Evolutionary conservation across 1,140 invertebrate genomes (phyloP), one percentile per base, ranked within the genome.

Genomic region (Brachionus sp.): DNA sequence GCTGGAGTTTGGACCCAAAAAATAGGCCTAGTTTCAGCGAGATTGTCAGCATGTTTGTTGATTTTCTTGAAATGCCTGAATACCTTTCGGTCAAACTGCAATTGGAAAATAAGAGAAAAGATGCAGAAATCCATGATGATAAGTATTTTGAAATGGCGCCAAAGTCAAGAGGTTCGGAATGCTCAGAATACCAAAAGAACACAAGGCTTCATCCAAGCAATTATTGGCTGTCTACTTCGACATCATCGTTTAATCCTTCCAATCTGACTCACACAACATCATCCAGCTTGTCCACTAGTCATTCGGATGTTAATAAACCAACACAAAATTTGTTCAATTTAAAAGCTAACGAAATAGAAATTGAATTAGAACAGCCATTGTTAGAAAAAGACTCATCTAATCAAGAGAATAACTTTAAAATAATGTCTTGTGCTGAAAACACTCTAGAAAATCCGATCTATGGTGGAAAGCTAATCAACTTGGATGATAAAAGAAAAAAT

Each of bases 21-120:
- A 42, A 82, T 13, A 62, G 84, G 62, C 84, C 84, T 2, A 16
- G 42, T 16, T 85, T 85, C 50, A n/a, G 25, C 23, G 70, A 75
- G 25, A 46, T 75, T 23, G 70, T 75, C n/a, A 46, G 44, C 19
- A 25, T 75, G 9, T 75, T 46, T 23, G 39, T 12, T 6, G 19
- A 75, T 23, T 25, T 75, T 19, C 5, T 75, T 13, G 70, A 75
- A 75, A 42, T 4, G 7, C 16, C 39, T 2, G 33, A 75, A 3
- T 35, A 29, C 10, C 19, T 12, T 19, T 70, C 16, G 5, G 37
- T 39, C 6, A 70, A 16, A 16, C 3, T 23, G 13, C 6, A 19
- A 4, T 19, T 39, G 13, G 35, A 39, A 23, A 70, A 39, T n/a
- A 70, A 70, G 35, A 16, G 4, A 0, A 70, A 66, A 66, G 64